These are phyloP conservation scores for Pseudomyrmex gracilis DNA, from an alignment of 1,140 invertebrate genomes.

Conservation along the genomic window DNA sequence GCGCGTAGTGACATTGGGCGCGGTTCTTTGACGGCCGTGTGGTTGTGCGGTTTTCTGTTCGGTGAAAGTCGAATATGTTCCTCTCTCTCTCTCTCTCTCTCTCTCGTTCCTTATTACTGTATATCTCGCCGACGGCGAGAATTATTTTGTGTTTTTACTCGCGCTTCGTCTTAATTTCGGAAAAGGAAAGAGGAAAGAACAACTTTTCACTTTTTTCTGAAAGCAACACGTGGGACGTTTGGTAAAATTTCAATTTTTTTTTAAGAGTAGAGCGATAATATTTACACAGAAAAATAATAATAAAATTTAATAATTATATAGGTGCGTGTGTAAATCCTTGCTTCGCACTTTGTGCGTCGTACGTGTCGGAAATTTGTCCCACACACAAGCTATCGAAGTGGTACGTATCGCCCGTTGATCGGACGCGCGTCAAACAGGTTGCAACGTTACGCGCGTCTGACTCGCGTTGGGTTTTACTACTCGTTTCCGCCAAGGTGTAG, in stretches of 20 bases:
- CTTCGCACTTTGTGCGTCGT: neutral
- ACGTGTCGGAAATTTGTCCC: neutral
- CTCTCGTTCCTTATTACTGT: conserved; percentile 25
- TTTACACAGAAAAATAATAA: no score
- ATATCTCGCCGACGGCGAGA: neutral
- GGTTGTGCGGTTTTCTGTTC: conserved; percentile 59
- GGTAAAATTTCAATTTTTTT: no score
- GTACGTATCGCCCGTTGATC: neutral
- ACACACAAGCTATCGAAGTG: neutral
- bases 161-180: neutral
- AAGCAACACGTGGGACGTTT: no score
- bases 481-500: neutral
- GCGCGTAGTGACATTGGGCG: conserved; percentile 74
- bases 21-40: conserved; percentile 70
- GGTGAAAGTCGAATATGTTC: conserved; percentile 68
- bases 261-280: no score
- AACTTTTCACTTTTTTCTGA: neutral
- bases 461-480: conserved; percentile 20
- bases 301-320: neutral
- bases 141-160: neutral
- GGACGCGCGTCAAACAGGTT: neutral
- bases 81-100: neutral
- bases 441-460: conserved; percentile 18
- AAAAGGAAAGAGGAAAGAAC: neutral
- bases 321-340: neutral